Percentiles rank a stretch among this genome's conserved stretches.
These are phyloP conservation scores for Drosophila grimshawi DNA, from an alignment of 1,140 invertebrate species.

Conservation along the genomic window DNA sequence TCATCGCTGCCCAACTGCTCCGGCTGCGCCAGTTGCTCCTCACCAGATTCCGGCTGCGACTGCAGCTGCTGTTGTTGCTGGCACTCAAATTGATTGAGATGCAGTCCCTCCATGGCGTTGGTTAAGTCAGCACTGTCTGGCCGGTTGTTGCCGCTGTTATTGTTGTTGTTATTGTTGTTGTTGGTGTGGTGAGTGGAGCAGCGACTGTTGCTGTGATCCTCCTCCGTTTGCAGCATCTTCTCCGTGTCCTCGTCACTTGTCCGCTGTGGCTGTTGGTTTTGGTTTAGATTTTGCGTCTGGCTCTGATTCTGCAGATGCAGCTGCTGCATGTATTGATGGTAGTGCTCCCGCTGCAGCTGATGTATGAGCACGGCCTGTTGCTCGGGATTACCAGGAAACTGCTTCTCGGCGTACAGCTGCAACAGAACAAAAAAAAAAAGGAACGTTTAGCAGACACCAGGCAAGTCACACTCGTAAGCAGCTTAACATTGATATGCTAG, in stretches of 20 bases:
- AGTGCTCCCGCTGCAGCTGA: constrained; percentile 98
- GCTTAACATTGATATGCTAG: no score
- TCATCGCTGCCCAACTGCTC: constrained; percentile 68
- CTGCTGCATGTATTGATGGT: constrained; percentile 98
- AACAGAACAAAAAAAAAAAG: not conserved
- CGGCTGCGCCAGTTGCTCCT: constrained; percentile 5
- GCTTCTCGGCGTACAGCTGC: constrained; percentile 95
- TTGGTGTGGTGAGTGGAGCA: not conserved
- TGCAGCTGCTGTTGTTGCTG: constrained; percentile 17
- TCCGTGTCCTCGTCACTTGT: constrained; percentile 24
- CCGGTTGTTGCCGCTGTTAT: constrained; percentile 31
- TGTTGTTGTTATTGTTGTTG: constrained; percentile 39
- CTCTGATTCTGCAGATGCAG: constrained; percentile 85
- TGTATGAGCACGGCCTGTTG: constrained; percentile 96
- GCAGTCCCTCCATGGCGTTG: constrained; percentile 56
- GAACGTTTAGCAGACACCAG: not conserved
- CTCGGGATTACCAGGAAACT: constrained; percentile 95
- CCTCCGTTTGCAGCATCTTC: constrained; percentile 1
- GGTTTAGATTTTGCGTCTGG: constrained; percentile 24
- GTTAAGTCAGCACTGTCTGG: constrained; percentile 35
- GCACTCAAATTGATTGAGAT: constrained; percentile 44
- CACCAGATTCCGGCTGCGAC: not conserved
- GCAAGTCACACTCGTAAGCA: not conserved
- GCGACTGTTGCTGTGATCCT: not conserved
- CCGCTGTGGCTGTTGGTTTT: constrained; percentile 19